Base-by-base conservation (phyloP, 2,888 invertebrate species). In the Listrodromus nycthemerus region DNA sequence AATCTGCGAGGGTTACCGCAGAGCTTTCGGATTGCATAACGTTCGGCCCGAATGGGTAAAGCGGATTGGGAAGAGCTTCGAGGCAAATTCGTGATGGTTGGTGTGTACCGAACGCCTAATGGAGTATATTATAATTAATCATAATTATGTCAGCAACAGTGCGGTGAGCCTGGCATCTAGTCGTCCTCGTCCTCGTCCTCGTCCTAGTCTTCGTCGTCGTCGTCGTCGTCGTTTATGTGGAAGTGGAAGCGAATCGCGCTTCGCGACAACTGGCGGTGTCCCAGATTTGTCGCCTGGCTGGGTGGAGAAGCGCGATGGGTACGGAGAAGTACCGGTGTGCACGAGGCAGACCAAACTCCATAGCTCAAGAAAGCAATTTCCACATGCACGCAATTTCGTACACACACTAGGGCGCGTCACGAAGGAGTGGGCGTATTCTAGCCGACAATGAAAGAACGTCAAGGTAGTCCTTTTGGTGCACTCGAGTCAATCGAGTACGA, bases 131-230 rank as follows among this genome's bases (percentile, higher is more conserved):
- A 88, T 86, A 87, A 88, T 89, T 88, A 89, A 89, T 89, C 89
- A 88, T 88, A 89, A 89, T 89, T 89, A 89, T 85, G 87, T 89
- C 88, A 87, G 77, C 78, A 82, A 85, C 88, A 89, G 82, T 86
- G 80, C 66, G 6, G 24, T 41, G 61, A 58, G 27, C 41, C 27
- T 50, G 66, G 10, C 79, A 37, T 13, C 69, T 50, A 24, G 55
- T 79, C 45, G 41, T 16, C 61, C 69, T 50, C 24, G 55, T 79
- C 45, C 30, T 16, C n/a, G 74, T 41, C 45, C 4, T 63, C 71
- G 61, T 16, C 61, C 69, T 50, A n/a, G 55, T 79, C 45, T 30
- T 16, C n/a, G 74, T 41, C 45, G 8, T 63, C 71, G 61, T n/a
- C n/a, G 2, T 61, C 41, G 24, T 66, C 45, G 52, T 48, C 19